Base-by-base conservation (phyloP, 2,113 vertebrate species). In the Lampris megalopsis region DNA sequence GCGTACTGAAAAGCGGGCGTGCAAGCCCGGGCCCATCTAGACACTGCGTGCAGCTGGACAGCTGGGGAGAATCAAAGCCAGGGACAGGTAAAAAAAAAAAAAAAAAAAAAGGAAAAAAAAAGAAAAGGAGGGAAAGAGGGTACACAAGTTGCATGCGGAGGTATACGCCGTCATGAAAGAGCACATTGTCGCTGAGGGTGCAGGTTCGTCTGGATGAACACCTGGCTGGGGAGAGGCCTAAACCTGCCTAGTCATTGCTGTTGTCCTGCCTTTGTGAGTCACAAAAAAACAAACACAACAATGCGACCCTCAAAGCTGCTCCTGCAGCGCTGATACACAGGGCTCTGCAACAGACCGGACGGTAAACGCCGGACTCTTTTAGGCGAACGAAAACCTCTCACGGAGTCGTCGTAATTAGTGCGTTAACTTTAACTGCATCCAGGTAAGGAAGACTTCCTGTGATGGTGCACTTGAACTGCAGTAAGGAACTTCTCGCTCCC, bases 21-120 rank as follows among this genome's bases (percentile, higher is more conserved):
- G 91, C 93, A 92, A 88, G 94, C 85, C 92, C 79, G 83, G 86
- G 92, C 92, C 63, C 53, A 93, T 89, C 75, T 75, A 79, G 49
- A 36, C 71, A 84, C 81, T 76, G 85, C 79, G 84, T 87, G 80
- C 89, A 90, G 81, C 76, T 2, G 35, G 79, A 86, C 91, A 95
- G 94, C 94, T 95, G 93, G 87, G 92, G 84, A 42, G 82, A 94
- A 93, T 96, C 92, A 95, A 94, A 95, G 90, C 68, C 70, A 83
- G 82, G 79, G 85, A 49, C 73, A 3, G 63, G 63, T 67, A 66
- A 13, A 37, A 10, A 24, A 24, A 24, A 0, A 0, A 0, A 24
- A 24, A 24, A 24, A 24, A 24, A 24, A 24, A 24, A 24, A 24
- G 24, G 24, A 0, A 24, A 24, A 24, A 24, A 24, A 24, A 24